Percentiles rank a stretch among this genome's conserved stretches.
phyloP scores from a whole-genome alignment of 2,113 vertebrate genomes.

The Sminthopsis crassicaudata region DNA sequence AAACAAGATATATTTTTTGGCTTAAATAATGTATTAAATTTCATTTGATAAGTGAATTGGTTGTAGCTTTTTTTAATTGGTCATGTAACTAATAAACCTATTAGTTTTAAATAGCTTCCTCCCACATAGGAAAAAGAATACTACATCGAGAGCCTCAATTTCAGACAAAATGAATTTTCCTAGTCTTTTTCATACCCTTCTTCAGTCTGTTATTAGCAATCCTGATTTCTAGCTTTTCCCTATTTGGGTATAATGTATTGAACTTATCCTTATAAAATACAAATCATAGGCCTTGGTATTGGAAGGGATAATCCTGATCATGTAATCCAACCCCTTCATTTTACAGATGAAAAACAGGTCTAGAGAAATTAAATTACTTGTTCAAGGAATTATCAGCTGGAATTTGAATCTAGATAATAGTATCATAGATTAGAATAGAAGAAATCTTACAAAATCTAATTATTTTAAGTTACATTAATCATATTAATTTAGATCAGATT shows the following conservation, averaged over 20 bases:
- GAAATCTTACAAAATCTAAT: not conserved
- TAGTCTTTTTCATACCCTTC: slow-evolving; percentile 6
- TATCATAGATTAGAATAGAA: not conserved
- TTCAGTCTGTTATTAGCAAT: slow-evolving; percentile 17
- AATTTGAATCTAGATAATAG: not conserved
- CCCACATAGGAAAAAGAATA: slow-evolving; percentile 12
- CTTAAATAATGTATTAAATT: slow-evolving; percentile 16
- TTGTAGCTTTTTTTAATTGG: slow-evolving; percentile 46
- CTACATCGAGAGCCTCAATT: not conserved
- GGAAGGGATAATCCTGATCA: not conserved
- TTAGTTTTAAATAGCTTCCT: slow-evolving; percentile 14
- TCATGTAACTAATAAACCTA: slow-evolving; percentile 25
- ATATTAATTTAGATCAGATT: no score
- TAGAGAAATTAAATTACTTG: not conserved
- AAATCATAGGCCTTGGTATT: not conserved
- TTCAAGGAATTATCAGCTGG: not conserved
- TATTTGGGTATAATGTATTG: slow-evolving; percentile 3
- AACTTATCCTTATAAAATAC: not conserved
- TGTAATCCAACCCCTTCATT: not conserved
- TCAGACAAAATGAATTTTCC: slow-evolving; percentile 40
- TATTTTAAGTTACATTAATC: no score
- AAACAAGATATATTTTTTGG: slow-evolving; percentile 27
- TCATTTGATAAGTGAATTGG: slow-evolving; percentile 46
- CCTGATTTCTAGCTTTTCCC: slow-evolving; percentile 35
- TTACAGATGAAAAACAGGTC: not conserved